Evolutionary conservation across 2,113 vertebrate species (phyloP), one percentile per base, ranked within the genome.

Genomic region (Pseudorasbora parva): DNA sequence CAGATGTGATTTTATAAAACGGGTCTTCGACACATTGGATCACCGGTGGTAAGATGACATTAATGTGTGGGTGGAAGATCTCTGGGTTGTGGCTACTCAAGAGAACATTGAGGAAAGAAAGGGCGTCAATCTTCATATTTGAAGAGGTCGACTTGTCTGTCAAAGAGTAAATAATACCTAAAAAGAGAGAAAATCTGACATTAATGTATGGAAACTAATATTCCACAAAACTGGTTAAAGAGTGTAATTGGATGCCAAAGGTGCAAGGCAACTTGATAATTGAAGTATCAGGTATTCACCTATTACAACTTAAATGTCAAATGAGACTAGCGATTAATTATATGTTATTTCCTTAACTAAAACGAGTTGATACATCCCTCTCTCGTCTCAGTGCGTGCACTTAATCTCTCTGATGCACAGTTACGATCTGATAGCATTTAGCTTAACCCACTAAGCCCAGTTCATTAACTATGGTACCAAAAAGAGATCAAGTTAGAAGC

Each of bases 1-100:
- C 97, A 0, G 97, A 96, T 0, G 95, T 96, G 69, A 98, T 96
- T 90, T 98, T 98, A 84, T 97, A 98, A 88, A 98, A 98, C 30
- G 95, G 89, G 90, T 98, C 97, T 8, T 95, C 94, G 5, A 97
- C 93, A 21, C 96, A 97, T 21, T 91, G 78, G 41, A 96, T 93
- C 43, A 97, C 94, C 0, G 96, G 92, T 1, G 96, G 95, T 47
- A 99, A 73, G 37, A 95, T 90, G 69, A 92, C 92, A 81, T 94
- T 94, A 86, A 99, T 91, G 87, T 98, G 96, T 3, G 95, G 92
- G 73, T 97, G 96, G 91, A 99, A 98, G 33, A 93, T 93, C 62
- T 95, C 95, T 0, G 96, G 94, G 8, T 93, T 93, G 82, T 97
- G 96, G 6, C 94, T 96, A 87, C 94, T 93, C 71, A 99, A 95